phyloP scores from a whole-genome alignment of 2,113 vertebrate genomes.

The Scytalopus superciliaris region DNA sequence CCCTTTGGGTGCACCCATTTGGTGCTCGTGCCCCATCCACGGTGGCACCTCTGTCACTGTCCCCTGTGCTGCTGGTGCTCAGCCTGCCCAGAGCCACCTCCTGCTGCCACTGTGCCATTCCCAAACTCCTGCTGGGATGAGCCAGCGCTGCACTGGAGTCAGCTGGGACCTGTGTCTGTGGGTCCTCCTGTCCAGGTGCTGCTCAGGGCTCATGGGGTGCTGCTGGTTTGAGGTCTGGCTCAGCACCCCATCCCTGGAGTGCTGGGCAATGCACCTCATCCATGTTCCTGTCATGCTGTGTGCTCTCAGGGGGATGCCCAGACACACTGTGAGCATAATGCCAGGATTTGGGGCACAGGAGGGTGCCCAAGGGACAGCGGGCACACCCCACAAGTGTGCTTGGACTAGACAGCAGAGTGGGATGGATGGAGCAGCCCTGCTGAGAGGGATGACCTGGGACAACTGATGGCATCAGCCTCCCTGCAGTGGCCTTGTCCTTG shows the following conservation, averaged over 20 bases:
- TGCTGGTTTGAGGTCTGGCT: not conserved
- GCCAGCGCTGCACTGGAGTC: rapidly evolving
- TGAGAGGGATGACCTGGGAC: not conserved
- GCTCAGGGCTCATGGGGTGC: not conserved
- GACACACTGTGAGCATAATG: rapidly evolving
- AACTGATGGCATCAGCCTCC: not conserved
- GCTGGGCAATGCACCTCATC: not conserved
- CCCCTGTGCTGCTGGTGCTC: not conserved
- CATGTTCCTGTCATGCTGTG: rapidly evolving
- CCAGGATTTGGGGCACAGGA: rapidly evolving
- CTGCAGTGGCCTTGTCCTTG: not conserved
- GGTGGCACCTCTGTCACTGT: not conserved
- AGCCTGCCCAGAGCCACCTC: not conserved
- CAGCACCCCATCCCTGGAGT: not conserved
- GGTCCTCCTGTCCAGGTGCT: not conserved
- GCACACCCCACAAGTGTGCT: rapidly evolving
- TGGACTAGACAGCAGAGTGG: rapidly evolving
- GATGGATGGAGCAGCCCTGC: not conserved
- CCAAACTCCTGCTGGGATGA: not conserved
- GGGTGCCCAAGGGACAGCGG: rapidly evolving
- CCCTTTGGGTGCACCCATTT: not conserved
- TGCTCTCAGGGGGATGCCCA: not conserved
- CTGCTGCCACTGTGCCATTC: not conserved
- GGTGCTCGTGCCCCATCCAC: rapidly evolving
- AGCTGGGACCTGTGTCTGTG: not conserved